A percentile compares a stretch with the other conserved stretches of the same genome.
phyloP scores from a whole-genome alignment of 2,113 vertebrate genomes.

The Prietella phreatophila region DNA sequence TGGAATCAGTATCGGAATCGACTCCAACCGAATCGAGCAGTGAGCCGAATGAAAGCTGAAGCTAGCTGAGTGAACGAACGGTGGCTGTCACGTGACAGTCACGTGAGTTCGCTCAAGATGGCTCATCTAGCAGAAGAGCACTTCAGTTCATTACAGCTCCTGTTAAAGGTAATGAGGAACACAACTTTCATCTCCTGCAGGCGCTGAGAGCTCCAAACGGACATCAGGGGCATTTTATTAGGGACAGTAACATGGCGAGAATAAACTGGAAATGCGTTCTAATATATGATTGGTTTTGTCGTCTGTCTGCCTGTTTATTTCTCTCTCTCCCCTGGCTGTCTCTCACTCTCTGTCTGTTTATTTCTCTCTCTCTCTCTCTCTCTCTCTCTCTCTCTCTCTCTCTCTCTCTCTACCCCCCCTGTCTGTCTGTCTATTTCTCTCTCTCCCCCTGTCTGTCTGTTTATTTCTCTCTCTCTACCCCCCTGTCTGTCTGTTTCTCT shows the following conservation, averaged over 20 bases:
- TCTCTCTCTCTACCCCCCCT: fast-evolving
- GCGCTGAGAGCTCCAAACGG: background rate
- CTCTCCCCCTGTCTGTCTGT: background rate
- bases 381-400: background rate
- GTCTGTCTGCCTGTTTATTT: background rate
- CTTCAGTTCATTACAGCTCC: slow-evolving; percentile 68
- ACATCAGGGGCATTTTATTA: background rate
- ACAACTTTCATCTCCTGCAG: background rate
- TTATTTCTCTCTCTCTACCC: background rate
- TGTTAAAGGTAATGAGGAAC: slow-evolving; percentile 67
- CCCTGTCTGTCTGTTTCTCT: too few relatives aligned
- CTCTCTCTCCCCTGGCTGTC: background rate
- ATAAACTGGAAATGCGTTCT: background rate
- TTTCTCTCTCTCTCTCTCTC: background rate
- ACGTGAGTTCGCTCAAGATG: slow-evolving; percentile 59
- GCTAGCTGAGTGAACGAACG: background rate
- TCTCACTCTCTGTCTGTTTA: too few relatives aligned
- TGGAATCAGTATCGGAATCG: background rate
- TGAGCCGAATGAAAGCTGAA: background rate
- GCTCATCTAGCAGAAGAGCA: slow-evolving; percentile 62
- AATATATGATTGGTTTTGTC: background rate
- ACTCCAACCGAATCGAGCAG: background rate
- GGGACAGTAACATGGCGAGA: background rate
- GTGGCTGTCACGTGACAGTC: slow-evolving; percentile 45
- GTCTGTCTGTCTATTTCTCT: fast-evolving